Evolutionary conservation across 2,113 vertebrate species (phyloP), one percentile per base, ranked within the genome.

Genomic region (Peromyscus maniculatus): DNA sequence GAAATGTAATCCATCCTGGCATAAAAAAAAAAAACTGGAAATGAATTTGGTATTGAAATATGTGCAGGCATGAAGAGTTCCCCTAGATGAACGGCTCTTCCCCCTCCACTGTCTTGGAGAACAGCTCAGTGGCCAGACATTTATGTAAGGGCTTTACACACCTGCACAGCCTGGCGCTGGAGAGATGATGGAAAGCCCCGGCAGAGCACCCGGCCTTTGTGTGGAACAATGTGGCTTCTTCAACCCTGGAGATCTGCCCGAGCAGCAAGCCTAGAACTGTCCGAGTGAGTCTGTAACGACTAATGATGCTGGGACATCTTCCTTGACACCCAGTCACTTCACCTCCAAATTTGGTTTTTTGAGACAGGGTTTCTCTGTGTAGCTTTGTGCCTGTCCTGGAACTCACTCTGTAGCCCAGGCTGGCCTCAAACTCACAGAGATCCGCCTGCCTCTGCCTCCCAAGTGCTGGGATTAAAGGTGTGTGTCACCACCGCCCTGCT

Each of bases 1-100:
- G 87, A 94, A 92, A 80, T 52, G 15, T 95, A 96, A 93, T 97
- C 77, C 91, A n/a, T 92, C 96, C 83, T 91, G 91, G 69, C 16
- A 17, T 46, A 96, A 93, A 87, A 83, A 96, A 93, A 83, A 43
- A 43, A 43, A 43, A 43, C 89, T 96, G 82, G 90, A 91, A 94
- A 94, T 87, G 92, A 22, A 83, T 89, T 95, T 94, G 57, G 39
- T 93, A 24, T 62, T 94, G 91, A 96, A 95, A 94, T 89, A 52
- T 86, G 78, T 82, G 46, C 74, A 96, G 59, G 52, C 36, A 87
- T 0, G 17, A 79, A 79, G 78, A 62, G 21, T 87, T 96, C 95
- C 36, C 67, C 80, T n/a, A 94, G 52, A 96, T 72, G 55, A 67
- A 5, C 39, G 39, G 4, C 2, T 15, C 28, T 74, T 59, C 72